Conservation (phyloP, 2,888 invertebrate genomes). For the Trachelus tabidus region DNA sequence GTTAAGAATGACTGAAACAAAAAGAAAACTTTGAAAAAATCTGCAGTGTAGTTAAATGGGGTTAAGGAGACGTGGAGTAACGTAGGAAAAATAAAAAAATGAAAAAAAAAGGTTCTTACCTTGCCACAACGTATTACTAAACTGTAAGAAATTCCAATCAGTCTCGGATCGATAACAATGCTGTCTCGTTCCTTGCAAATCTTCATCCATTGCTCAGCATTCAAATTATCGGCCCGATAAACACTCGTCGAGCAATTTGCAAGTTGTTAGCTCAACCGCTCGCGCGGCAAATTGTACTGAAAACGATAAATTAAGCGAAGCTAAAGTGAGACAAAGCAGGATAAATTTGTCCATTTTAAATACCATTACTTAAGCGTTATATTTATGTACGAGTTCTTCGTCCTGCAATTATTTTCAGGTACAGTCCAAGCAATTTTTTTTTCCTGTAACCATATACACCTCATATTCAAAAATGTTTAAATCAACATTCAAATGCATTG, state of each 20-base stretch:
- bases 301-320: conserved; percentile 37
- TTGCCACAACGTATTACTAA: no score
- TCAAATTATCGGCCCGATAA: conserved; percentile 44
- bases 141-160: background rate
- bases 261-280: conserved; percentile 38
- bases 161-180: background rate
- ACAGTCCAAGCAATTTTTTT: background rate
- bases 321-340: conserved; percentile 26
- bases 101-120: no score
- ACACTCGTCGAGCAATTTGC: conserved; percentile 45
- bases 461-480: background rate
- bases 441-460: background rate
- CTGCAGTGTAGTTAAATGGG: background rate
- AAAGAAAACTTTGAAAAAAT: background rate
- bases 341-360: conserved; percentile 48
- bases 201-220: conserved; percentile 33
- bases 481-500: background rate
- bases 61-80: background rate
- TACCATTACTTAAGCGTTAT: conserved; percentile 28
- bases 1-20: no score
- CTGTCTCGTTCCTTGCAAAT: conserved; percentile 28
- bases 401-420: conserved; percentile 36
- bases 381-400: conserved; percentile 18
- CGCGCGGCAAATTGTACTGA: conserved; percentile 37
- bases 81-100: background rate